A percentile compares a stretch with the other conserved stretches of the same genome.
Conservation (phyloP, 2,888 invertebrate genomes). For the Mesodorylaimus sp. region DNA sequence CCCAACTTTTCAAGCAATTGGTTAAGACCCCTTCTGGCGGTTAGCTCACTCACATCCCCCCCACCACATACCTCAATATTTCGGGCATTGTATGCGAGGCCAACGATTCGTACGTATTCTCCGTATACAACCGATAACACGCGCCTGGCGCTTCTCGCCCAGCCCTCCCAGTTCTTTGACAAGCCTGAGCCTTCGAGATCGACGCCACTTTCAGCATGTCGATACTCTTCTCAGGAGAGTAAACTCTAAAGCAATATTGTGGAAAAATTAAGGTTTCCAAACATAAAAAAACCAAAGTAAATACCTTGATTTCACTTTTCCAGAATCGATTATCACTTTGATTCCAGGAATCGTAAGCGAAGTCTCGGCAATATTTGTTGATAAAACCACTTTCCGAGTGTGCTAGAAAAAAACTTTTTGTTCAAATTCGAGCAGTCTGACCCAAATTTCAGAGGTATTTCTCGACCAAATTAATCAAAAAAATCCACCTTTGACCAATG, state of each 20-base stretch:
- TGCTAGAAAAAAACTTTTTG: constrained; percentile 13
- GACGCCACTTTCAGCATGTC: constrained; percentile 64
- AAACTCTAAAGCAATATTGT: constrained; percentile 16
- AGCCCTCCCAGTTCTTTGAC: constrained; percentile 76
- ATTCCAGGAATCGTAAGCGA: constrained; percentile 89
- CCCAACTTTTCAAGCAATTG: neutral
- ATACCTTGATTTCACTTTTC: constrained; percentile 22
- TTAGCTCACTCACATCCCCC: constrained; percentile 12
- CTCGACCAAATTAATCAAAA: no score
- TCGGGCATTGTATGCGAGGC: constrained; percentile 59
- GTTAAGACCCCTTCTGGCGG: no score
- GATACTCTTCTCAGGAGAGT: constrained; percentile 18
- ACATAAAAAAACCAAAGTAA: neutral
- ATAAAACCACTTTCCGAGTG: constrained; percentile 65
- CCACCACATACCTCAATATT: constrained; percentile 43
- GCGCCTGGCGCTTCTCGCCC: constrained; percentile 43
- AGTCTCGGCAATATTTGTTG: constrained; percentile 92
- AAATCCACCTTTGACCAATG: no score
- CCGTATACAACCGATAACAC: constrained; percentile 61
- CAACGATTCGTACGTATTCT: constrained; percentile 52
- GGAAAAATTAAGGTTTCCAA: neutral
- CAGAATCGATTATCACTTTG: constrained; percentile 44
- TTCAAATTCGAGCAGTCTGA: no score
- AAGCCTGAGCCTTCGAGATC: constrained; percentile 66
- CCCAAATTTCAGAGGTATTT: no score